Percentiles rank a stretch among this genome's conserved stretches.
Evolutionary conservation across 2,797 vertebrate genomes (phyloP).

Genomic region (Squalus acanthias): DNA sequence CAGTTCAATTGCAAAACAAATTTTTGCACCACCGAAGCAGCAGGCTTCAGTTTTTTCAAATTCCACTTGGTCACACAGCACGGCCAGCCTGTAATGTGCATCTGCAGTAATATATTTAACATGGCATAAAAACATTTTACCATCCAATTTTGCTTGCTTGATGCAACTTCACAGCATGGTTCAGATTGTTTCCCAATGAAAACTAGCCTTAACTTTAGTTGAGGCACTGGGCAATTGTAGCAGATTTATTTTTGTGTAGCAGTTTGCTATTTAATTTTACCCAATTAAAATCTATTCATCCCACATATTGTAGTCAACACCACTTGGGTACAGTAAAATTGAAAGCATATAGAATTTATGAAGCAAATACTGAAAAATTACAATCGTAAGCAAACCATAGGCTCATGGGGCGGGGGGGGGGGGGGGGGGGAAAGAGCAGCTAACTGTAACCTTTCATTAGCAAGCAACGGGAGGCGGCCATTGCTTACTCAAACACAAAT

Average conservation of each 20-base stretch:
- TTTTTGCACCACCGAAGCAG: background rate
- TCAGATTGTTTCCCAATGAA: background rate
- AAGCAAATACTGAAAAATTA: background rate
- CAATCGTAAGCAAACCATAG: background rate
- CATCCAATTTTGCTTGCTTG: background rate
- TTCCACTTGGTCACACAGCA: background rate
- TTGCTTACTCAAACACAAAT: constrained; percentile 11
- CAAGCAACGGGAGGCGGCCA: background rate
- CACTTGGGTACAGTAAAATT: background rate
- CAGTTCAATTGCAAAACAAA: background rate
- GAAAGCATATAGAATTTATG: constrained; percentile 15
- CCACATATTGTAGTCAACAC: background rate
- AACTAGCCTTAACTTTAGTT: background rate
- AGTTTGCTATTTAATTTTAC: background rate
- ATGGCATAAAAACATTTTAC: background rate
- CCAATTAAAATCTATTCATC: background rate
- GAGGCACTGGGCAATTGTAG: background rate
- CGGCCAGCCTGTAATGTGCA: background rate
- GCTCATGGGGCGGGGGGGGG: background rate
- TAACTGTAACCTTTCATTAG: background rate
- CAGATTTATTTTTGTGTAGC: background rate
- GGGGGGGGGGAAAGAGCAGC: background rate
- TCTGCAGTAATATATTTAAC: background rate
- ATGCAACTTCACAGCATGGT: background rate
- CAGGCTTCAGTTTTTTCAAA: background rate